Evolutionary conservation across 2,888 invertebrate genomes (phyloP).

Genomic region (Nebria salina): DNA sequence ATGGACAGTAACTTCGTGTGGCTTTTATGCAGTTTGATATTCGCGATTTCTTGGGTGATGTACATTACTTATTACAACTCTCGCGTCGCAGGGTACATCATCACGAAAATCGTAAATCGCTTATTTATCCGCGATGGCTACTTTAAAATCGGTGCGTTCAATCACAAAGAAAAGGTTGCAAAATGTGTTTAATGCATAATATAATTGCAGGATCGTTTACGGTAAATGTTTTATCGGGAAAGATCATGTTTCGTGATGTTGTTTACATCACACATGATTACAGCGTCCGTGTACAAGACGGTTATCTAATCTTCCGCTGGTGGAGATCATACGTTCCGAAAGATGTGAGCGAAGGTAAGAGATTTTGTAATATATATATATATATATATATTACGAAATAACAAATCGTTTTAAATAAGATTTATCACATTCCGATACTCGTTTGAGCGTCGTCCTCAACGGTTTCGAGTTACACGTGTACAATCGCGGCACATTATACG

Average conservation of each 20-base stretch:
- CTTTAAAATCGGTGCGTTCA: conserved; percentile 82
- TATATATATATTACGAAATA: too few species aligned
- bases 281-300: conserved; percentile 92
- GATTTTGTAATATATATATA: too few species aligned
- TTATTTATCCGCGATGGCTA: conserved; percentile 87
- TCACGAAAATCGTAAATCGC: conserved; percentile 88
- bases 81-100: conserved; percentile 86
- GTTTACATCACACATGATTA: conserved; percentile 94
- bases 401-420: conserved; percentile 65
- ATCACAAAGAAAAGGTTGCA: not conserved
- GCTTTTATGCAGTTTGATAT: conserved; percentile 82
- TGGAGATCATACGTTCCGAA: conserved; percentile 96
- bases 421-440: conserved; percentile 93
- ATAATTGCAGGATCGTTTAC: conserved; percentile 84
- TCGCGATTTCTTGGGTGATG: conserved; percentile 89
- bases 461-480: conserved; percentile 96
- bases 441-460: conserved; percentile 89
- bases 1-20: conserved; percentile 82
- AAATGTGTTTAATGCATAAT: not conserved
- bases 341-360: conserved; percentile 90
- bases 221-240: conserved; percentile 94
- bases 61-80: conserved; percentile 97
- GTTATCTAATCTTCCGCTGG: conserved; percentile 97
- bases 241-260: conserved; percentile 97
- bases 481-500: conserved; percentile 89